These are phyloP conservation scores for Melanerpes aurifrons DNA, from an alignment of 2,113 vertebrate genomes.

Conservation along the genomic window DNA sequence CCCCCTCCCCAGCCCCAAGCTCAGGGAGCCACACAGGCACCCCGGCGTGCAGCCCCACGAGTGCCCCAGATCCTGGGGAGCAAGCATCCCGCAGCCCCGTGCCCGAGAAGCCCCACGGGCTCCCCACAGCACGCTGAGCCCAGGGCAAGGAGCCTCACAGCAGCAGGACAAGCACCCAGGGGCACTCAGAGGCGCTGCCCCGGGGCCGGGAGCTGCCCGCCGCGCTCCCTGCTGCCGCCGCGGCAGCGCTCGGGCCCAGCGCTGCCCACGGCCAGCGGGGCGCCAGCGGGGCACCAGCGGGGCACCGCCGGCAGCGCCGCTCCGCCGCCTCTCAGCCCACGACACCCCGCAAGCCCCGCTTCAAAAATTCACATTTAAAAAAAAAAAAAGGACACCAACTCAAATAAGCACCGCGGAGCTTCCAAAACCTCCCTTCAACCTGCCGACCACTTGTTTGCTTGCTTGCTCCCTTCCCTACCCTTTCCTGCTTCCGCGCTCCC, in stretches of 20 bases:
- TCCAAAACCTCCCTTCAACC: neutral
- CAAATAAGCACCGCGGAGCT: neutral
- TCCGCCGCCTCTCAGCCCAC: neutral
- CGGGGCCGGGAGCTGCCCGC: neutral
- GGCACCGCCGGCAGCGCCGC: neutral
- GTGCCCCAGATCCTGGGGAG: neutral
- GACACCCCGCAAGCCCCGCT: neutral
- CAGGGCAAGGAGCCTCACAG: neutral
- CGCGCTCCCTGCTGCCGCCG: neutral
- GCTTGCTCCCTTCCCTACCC: accelerated
- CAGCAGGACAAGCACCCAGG: neutral
- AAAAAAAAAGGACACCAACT: neutral
- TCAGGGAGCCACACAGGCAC: neutral
- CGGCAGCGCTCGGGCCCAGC: neutral
- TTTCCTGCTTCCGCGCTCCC: too few species aligned
- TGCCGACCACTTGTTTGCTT: too few species aligned
- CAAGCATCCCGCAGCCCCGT: neutral
- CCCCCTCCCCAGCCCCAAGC: neutral
- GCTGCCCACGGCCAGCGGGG: too few species aligned
- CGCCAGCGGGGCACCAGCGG: too few species aligned
- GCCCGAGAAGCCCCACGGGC: neutral
- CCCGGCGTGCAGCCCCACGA: neutral
- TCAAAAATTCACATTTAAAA: neutral
- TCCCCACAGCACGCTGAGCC: neutral
- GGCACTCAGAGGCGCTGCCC: neutral